A percentile compares a stretch with the other conserved stretches of the same genome.
These are phyloP conservation scores for Saccopteryx bilineata DNA, from an alignment of 2,113 vertebrate genomes.

Conservation along the genomic window DNA sequence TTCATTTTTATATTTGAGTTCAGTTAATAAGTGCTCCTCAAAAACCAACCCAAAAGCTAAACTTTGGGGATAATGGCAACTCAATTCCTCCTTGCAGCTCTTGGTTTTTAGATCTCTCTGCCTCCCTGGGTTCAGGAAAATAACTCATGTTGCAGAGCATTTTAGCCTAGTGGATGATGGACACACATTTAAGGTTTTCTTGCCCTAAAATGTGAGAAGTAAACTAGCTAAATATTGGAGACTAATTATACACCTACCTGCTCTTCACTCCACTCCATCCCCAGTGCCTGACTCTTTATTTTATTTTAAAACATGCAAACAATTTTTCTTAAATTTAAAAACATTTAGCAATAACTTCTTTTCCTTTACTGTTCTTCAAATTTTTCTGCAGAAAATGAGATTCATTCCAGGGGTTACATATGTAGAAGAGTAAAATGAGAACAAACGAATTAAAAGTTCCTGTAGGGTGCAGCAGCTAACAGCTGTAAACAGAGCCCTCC, in stretches of 20 bases:
- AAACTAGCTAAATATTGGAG: not conserved
- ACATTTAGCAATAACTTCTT: not conserved
- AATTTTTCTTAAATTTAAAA: conserved; percentile 54
- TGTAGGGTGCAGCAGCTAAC: not conserved
- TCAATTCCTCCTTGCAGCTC: not conserved
- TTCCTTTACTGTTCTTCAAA: conserved; percentile 16
- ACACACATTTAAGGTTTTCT: not conserved
- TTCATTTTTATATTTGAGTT: not conserved
- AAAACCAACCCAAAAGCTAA: not conserved
- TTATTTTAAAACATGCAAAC: not conserved
- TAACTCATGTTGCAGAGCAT: not conserved
- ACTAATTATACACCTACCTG: not conserved
- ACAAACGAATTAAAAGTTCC: conserved; percentile 6
- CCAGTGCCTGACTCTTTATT: not conserved
- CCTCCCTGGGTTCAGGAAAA: not conserved
- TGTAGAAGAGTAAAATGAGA: conserved; percentile 1
- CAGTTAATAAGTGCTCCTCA: not conserved
- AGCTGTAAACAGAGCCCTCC: not conserved
- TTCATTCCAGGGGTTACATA: not conserved
- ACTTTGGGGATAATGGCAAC: not conserved
- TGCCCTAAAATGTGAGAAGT: not conserved
- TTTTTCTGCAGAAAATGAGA: conserved; percentile 10
- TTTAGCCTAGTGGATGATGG: not conserved
- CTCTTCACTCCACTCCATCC: not conserved
- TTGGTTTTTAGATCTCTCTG: not conserved